Evolutionary conservation across 1,140 invertebrate genomes (phyloP), one percentile per base, ranked within the genome.

Genomic region (Rhopalosiphum maidis): DNA sequence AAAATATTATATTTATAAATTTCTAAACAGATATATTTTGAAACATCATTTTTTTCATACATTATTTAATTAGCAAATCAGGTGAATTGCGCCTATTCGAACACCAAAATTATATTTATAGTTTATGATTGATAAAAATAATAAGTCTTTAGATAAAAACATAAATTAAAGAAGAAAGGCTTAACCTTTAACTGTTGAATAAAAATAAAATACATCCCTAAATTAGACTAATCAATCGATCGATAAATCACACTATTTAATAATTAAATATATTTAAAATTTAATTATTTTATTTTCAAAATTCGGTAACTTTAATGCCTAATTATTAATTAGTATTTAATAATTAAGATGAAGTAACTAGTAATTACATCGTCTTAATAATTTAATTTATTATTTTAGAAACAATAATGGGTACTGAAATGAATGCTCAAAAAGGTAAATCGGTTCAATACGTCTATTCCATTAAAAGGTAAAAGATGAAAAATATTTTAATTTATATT

Each of bases 321-420:
- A 41, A 41, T 41, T 41, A 41, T n/a, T n/a, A n/a, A n/a, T n/a
- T n/a, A n/a, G n/a, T n/a, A n/a, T n/a, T n/a, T n/a, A n/a, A 0
- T 41, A 3, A 41, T 41, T 41, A 41, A 41, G 41, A 41, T 41
- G 41, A 41, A 2, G 41, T 41, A 37, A 37, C 2, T 37, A 37
- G 5, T 86, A 25, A 46, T 8, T 85, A 43, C 41, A 43, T 4
- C n/a, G 54, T 48, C n/a, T 94, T 94, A 30, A 46, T 46, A n/a
- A n/a, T n/a, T 8, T 87, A 23, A 35, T 37, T 51, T 48, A 7
- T 41, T 55, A 2, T 60, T 60, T 90, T 43, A 94, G 94, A 94
- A 93, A 94, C 94, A 41, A 94, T 94, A 8, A 94, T 94, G 94
- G 94, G 94, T 21, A 93, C 93, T 48, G 41, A 93, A 48, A 68